These are phyloP conservation scores for Cerastis rubricosa DNA, from an alignment of 2,888 invertebrate genomes.

Conservation along the genomic window DNA sequence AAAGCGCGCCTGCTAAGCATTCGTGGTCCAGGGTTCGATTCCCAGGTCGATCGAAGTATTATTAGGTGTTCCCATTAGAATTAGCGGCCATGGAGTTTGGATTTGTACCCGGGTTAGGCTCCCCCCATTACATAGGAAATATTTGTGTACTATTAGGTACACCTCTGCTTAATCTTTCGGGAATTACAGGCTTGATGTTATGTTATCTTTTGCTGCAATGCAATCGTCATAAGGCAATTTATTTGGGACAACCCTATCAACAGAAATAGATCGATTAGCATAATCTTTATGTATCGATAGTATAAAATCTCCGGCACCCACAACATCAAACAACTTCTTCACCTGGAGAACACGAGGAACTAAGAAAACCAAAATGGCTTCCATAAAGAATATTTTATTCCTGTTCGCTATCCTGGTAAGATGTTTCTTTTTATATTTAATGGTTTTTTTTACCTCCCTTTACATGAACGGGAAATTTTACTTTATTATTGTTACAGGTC, in stretches of 20 bases:
- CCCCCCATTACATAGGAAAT: too few species aligned
- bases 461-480: neutral
- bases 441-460: neutral
- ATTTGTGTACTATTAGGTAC: too few species aligned
- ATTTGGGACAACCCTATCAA: constrained; percentile 49
- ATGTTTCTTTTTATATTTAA: neutral
- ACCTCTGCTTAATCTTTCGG: too few species aligned
- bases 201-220: neutral
- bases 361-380: constrained; percentile 47
- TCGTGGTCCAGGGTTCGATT: too few species aligned
- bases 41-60: too few species aligned
- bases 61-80: too few species aligned
- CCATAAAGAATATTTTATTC: constrained; percentile 47
- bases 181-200: too few species aligned
- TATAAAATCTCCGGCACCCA: constrained; percentile 55
- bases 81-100: too few species aligned
- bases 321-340: constrained; percentile 58
- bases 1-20: too few species aligned
- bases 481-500: constrained; percentile 30
- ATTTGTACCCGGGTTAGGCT: too few species aligned
- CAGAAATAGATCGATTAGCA: constrained; percentile 54
- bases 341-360: constrained; percentile 46
- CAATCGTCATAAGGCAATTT: neutral
- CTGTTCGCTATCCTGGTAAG: constrained; percentile 70
- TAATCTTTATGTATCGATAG: constrained; percentile 52